phyloP scores from a whole-genome alignment of 2,888 invertebrate species.

The Zele albiditarsus region DNA sequence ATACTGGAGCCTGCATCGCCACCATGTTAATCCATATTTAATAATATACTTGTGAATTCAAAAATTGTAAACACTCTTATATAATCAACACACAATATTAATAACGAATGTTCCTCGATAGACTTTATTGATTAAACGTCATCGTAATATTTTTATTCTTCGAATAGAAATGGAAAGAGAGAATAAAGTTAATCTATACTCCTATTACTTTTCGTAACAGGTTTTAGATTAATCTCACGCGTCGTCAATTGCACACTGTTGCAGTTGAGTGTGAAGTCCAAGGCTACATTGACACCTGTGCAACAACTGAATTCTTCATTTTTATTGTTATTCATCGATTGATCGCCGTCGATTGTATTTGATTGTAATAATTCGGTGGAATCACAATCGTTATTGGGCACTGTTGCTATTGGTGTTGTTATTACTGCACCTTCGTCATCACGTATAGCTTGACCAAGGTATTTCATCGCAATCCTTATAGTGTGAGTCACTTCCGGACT shows the following conservation, averaged over 20 bases:
- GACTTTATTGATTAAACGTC: no score
- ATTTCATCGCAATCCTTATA: conserved; percentile 68
- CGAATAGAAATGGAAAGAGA: neutral
- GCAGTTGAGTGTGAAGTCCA: conserved; percentile 67
- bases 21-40: no score
- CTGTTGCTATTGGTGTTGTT: conserved; percentile 41
- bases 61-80: no score
- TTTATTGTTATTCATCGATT: conserved; percentile 35
- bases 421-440: conserved; percentile 38
- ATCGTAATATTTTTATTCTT: neutral
- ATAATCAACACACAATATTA: no score
- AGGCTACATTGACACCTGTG: conserved; percentile 60
- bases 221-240: conserved; percentile 59
- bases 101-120: no score
- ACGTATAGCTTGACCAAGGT: conserved; percentile 54
- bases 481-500: conserved; percentile 69
- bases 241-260: conserved; percentile 64
- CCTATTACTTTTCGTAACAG: conserved; percentile 38
- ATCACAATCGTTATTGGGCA: conserved; percentile 32
- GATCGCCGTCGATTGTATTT: conserved; percentile 19
- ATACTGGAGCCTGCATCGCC: neutral
- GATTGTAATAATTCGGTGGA: conserved; percentile 18
- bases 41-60: no score
- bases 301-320: conserved; percentile 53
- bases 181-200: conserved; percentile 3